Percentiles rank a stretch among this genome's conserved stretches.
Evolutionary conservation across 2,113 vertebrate genomes (phyloP).

Genomic region (Lasiurus cinereus): DNA sequence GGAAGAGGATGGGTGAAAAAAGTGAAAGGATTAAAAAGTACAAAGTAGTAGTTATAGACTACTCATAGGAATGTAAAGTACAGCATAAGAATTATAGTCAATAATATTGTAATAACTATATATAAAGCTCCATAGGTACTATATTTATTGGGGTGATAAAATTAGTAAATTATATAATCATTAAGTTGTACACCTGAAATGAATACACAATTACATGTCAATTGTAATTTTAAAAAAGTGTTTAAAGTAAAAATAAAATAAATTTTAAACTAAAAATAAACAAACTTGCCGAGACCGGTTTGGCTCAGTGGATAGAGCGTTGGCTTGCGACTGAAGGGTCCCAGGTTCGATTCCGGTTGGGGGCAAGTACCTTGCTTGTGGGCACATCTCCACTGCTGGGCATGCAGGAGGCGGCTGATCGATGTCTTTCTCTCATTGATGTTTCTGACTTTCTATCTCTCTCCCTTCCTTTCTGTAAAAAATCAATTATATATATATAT

Average conservation of each 20-base stretch:
- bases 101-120: background rate
- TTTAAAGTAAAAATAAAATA: background rate
- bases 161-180: background rate
- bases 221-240: background rate
- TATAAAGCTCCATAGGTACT: background rate
- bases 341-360: too few species aligned
- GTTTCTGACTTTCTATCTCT: too few species aligned
- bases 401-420: too few species aligned
- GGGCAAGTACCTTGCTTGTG: too few species aligned
- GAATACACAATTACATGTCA: background rate
- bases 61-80: background rate
- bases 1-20: background rate
- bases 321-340: too few species aligned
- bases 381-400: too few species aligned
- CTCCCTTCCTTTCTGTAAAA: too few species aligned
- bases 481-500: too few species aligned
- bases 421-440: too few species aligned
- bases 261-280: background rate
- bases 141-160: background rate
- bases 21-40: background rate
- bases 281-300: background rate
- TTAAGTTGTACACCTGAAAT: background rate
- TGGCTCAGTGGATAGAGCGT: too few species aligned
- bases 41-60: background rate
- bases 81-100: background rate